Percentiles rank a stretch among this genome's conserved stretches.
These are phyloP conservation scores for Rhabditoides inermis DNA, from an alignment of 2,888 invertebrate species.

Conservation along the genomic window DNA sequence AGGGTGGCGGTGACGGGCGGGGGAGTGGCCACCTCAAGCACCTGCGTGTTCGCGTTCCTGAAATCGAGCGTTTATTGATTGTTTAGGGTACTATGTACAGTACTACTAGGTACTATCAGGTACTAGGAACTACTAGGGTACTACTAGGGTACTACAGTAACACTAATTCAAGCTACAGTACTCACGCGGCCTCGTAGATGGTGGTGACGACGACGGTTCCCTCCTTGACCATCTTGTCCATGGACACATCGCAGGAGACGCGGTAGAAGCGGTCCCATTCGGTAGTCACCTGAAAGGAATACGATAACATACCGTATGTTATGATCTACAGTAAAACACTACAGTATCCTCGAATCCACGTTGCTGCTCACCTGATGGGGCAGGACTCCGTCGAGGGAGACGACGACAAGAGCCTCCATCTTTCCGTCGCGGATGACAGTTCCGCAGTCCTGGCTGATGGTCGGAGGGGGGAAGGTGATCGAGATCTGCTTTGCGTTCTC, in stretches of 20 bases:
- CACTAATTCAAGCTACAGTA: neutral
- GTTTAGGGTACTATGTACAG: too few relatives aligned
- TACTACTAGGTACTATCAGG: too few relatives aligned
- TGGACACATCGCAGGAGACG: slow-evolving; percentile 51
- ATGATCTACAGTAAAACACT: too few relatives aligned
- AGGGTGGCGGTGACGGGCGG: slow-evolving; percentile 51
- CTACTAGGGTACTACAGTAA: neutral
- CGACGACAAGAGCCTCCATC: slow-evolving; percentile 52
- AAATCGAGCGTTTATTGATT: too few relatives aligned
- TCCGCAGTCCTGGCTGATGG: slow-evolving; percentile 51
- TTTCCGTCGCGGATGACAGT: slow-evolving; percentile 51
- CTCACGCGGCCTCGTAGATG: slow-evolving; percentile 50
- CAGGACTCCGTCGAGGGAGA: slow-evolving; percentile 52
- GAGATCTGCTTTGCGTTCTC: slow-evolving; percentile 52
- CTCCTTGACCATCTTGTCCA: slow-evolving; percentile 52
- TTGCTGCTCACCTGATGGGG: slow-evolving; percentile 49
- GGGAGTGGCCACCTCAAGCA: slow-evolving; percentile 50
- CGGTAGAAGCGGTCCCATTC: slow-evolving; percentile 53
- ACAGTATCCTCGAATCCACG: too few relatives aligned
- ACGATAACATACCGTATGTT: too few relatives aligned
- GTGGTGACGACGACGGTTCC: slow-evolving; percentile 53
- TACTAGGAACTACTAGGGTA: neutral
- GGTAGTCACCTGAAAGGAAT: slow-evolving; percentile 40
- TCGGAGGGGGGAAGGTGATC: slow-evolving; percentile 53
- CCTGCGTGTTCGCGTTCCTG: slow-evolving; percentile 35